Conservation (phyloP, 2,888 invertebrate genomes). For the Drosophila maculinotata region DNA sequence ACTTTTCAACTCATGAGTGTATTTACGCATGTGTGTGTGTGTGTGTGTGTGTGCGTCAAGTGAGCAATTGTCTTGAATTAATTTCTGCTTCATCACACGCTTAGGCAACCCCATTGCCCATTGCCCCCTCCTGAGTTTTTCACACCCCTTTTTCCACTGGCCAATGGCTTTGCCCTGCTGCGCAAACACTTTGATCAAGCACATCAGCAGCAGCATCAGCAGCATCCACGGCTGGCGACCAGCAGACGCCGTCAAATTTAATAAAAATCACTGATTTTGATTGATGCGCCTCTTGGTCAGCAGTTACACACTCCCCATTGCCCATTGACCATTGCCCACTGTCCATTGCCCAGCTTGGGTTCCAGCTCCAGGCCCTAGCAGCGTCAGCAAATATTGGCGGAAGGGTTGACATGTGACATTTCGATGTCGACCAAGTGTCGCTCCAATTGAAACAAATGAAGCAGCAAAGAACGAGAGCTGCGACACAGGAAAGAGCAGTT, state of each 20-base stretch:
- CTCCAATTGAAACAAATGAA: conserved; percentile 81
- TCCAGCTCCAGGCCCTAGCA: conserved; percentile 23
- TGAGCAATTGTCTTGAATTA: conserved; percentile 82
- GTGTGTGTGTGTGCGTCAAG: too few species aligned
- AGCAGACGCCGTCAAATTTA: conserved; percentile 83
- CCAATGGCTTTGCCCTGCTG: conserved; percentile 37
- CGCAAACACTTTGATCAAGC: conserved; percentile 76
- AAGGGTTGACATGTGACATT: conserved; percentile 68
- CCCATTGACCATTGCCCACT: conserved; percentile 16
- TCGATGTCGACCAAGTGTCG: conserved; percentile 62
- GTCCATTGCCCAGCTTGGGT: conserved; percentile 29
- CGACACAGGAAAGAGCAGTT: conserved; percentile 73
- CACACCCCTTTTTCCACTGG: conserved; percentile 48
- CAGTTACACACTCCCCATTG: conserved; percentile 7
- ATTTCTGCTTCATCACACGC: conserved; percentile 70
- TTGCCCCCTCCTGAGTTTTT: conserved; percentile 16
- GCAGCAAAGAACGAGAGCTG: conserved; percentile 33
- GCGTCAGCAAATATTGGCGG: conserved; percentile 76
- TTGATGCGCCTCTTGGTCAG: conserved; percentile 80
- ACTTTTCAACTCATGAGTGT: conserved; percentile 23
- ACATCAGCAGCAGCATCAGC: conserved; percentile 30
- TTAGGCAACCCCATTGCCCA: conserved; percentile 8
- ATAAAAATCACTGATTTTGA: conserved; percentile 84
- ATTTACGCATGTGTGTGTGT: conserved; percentile 3
- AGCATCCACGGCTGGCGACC: conserved; percentile 63